Base-by-base conservation (phyloP, 2,113 vertebrate genomes). In the Pampusana beccarii region DNA sequence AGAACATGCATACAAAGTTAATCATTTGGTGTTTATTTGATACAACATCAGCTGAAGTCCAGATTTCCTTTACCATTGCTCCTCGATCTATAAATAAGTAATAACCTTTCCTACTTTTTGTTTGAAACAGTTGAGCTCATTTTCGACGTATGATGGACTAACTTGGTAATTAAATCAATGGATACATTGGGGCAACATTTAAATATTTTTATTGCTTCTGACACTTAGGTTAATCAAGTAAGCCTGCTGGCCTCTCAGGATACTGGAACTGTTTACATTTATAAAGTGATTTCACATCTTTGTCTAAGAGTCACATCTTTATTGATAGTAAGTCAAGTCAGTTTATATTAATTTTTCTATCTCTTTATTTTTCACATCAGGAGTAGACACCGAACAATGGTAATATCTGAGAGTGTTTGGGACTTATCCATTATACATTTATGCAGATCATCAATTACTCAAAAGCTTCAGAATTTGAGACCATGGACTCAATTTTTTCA, bases 191-290 rank as follows among this genome's bases (percentile, higher is more conserved):
- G 29, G 34, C 54, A 74, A 60, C 9, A 70, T 65, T 90, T 77
- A 88, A 75, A 87, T 90, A 57, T 80, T 81, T 85, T 69, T 80
- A 58, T 73, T 85, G 40, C 56, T 88, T 86, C 79, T 86, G 66
- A 65, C 0, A 0, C 53, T 87, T 85, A 66, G 15, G 26, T 93
- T 78, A 88, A 90, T 70, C 46, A 66, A 73, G 12, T 21, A 19
- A 90, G 9, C 29, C 72, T 79, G 58, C 21, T 0, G 2, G 24
- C 29, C 24, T 79, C 65, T 79, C 65, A 57, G 54, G 61, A 20
- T 66, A 60, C 53, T 61, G 60, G 15, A 38, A 51, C 31, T n/a
- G 14, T 38, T 96, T 80, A 50, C 14, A 23, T 80, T 92, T 80
- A 54, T 62, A 46, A 62, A 79, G 50, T 62, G 51, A 77, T 90